Percentiles rank a stretch among this genome's conserved stretches.
Conservation (phyloP, 2,888 invertebrate species). For the Steinernema hermaphroditum region DNA sequence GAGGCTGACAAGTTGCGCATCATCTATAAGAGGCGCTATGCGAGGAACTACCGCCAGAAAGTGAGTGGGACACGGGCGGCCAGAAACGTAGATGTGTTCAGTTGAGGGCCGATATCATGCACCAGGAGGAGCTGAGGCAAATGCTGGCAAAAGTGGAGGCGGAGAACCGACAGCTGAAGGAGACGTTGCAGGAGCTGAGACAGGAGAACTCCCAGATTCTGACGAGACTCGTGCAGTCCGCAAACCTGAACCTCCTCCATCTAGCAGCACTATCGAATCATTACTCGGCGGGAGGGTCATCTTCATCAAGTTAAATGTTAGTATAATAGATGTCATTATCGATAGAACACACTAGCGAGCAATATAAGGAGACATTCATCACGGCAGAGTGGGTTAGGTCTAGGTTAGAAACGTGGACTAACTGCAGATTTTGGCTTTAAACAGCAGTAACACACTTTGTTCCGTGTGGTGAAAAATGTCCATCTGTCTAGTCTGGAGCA, state of each 20-base stretch:
- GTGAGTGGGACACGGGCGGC: background rate
- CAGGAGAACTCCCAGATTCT: background rate
- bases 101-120: background rate
- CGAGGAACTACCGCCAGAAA: conserved; percentile 6
- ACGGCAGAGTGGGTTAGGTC: too few relatives aligned
- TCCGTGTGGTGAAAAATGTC: too few relatives aligned
- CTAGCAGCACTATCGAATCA: background rate
- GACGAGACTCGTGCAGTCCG: background rate
- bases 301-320: too few relatives aligned
- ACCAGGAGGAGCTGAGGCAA: background rate
- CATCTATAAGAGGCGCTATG: background rate
- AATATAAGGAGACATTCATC: too few relatives aligned
- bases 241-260: background rate
- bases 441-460: too few relatives aligned
- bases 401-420: too few relatives aligned
- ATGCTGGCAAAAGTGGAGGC: background rate
- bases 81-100: background rate
- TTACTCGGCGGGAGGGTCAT: too few relatives aligned
- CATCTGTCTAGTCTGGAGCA: too few relatives aligned
- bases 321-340: too few relatives aligned
- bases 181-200: background rate
- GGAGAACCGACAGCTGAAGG: background rate
- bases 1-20: background rate
- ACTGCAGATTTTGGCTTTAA: too few relatives aligned
- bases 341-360: too few relatives aligned